Evolutionary conservation across 2,888 invertebrate genomes (phyloP), one percentile per base, ranked within the genome.

Genomic region (Lasioglossum marginatum): DNA sequence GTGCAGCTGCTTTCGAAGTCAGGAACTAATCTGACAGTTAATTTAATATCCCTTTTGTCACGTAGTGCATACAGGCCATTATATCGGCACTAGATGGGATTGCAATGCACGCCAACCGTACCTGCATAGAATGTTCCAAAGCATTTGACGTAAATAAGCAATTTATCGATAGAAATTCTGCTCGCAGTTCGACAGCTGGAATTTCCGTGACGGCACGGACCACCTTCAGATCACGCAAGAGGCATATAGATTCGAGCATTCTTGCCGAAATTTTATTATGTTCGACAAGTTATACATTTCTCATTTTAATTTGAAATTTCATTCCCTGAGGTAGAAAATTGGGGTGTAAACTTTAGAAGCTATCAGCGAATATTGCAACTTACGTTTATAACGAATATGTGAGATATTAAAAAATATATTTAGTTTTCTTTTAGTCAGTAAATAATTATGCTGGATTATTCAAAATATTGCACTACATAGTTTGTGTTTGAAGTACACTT

Each of bases 61-160:
- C 73, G 63, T 74, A 45, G 52, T 45, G 60, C 31, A 37, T 37
- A 31, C 60, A 72, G 37, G 23, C 77, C 66, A 79, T 82, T 86
- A 79, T 80, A 81, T 82, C 45, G 57, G 43, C 43, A 78, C 34
- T 77, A 23, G 52, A 79, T 66, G 78, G 45, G 77, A 84, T 82
- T 76, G 79, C 79, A 78, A 78, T 48, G 79, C 79, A 77, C 82
- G 78, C 43, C 73, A 70, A 57, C 31, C 14, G 37, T n/a, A 52
- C 40, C 63, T 19, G 48, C 45, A n/a, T 48, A 40, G 70, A 73
- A 74, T 80, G 86, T 87, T 85, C 83, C 82, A 70, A 78, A 60
- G 83, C 81, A 83, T 86, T 79, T 78, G 76, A 82, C 83, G 82
- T 79, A 85, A 87, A 85, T 84, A 86, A 86, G 86, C 87, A 83